Evolutionary conservation across 2,797 vertebrate species (phyloP).

Genomic region (Agapornis canus): DNA sequence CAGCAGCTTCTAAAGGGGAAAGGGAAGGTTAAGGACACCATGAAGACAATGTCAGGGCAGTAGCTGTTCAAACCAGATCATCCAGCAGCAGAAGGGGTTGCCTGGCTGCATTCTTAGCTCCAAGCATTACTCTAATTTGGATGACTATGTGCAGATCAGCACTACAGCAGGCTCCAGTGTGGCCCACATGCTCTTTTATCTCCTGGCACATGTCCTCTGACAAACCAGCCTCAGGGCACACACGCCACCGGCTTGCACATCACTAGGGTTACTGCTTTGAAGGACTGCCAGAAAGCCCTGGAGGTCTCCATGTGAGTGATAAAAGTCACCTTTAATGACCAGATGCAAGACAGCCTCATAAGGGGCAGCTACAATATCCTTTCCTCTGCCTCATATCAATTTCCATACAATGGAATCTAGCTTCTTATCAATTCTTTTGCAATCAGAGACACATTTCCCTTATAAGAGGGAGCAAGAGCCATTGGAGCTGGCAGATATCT

Average conservation of each 20-base stretch:
- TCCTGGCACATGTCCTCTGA: neutral
- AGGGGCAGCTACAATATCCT: neutral
- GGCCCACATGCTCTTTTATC: neutral
- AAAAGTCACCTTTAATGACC: neutral
- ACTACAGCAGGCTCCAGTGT: neutral
- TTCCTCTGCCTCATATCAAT: neutral
- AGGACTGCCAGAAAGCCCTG: conserved; percentile 1
- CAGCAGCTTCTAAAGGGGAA: neutral
- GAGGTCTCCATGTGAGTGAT: neutral
- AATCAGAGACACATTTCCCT: neutral
- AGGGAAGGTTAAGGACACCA: fast-evolving
- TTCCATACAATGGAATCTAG: neutral
- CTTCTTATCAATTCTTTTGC: neutral
- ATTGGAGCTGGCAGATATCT: neutral
- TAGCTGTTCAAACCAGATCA: neutral
- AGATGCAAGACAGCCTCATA: neutral
- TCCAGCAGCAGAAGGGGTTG: neutral
- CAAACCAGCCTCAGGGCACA: neutral
- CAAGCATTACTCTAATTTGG: fast-evolving
- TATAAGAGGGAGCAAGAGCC: neutral
- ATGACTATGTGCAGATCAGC: neutral
- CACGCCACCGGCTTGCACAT: fast-evolving
- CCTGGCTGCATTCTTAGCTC: neutral
- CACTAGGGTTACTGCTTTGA: neutral
- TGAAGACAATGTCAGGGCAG: neutral